phyloP scores from a whole-genome alignment of 2,113 vertebrate genomes.

The Pluvialis apricaria region DNA sequence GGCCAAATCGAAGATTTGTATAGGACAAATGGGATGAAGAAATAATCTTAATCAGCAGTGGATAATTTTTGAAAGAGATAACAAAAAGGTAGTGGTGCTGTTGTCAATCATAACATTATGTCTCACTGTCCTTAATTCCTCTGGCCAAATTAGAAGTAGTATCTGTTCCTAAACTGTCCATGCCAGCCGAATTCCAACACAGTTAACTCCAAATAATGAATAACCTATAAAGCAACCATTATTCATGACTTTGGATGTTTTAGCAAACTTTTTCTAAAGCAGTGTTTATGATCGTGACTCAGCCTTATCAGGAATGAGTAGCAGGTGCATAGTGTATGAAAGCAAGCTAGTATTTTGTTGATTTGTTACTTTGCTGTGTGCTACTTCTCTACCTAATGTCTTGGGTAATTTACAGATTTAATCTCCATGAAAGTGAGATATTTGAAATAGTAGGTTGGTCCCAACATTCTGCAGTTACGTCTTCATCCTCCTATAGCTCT shows the following conservation, averaged over 20 bases:
- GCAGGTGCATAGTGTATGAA: not conserved
- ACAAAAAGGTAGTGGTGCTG: not conserved
- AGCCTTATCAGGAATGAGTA: not conserved
- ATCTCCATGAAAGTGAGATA: not conserved
- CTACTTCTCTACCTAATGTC: not conserved
- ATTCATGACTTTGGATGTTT: not conserved
- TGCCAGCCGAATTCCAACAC: not conserved
- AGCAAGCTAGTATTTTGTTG: not conserved
- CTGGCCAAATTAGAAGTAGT: not conserved
- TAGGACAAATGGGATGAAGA: not conserved
- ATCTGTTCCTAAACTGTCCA: not conserved
- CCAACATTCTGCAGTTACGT: not conserved
- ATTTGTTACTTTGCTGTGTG: not conserved
- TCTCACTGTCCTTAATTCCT: not conserved
- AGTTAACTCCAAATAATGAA: not conserved
- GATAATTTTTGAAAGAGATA: not conserved
- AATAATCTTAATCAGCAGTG: not conserved
- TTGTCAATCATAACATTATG: not conserved
- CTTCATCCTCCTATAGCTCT: slow-evolving; percentile 1
- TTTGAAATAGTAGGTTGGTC: not conserved
- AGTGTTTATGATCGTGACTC: not conserved
- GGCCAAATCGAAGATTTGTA: not conserved
- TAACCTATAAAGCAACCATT: not conserved
- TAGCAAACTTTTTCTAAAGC: not conserved
- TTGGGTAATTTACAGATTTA: slow-evolving; percentile 26